phyloP scores from a whole-genome alignment of 2,888 invertebrate genomes.

The Cryptus armator region DNA sequence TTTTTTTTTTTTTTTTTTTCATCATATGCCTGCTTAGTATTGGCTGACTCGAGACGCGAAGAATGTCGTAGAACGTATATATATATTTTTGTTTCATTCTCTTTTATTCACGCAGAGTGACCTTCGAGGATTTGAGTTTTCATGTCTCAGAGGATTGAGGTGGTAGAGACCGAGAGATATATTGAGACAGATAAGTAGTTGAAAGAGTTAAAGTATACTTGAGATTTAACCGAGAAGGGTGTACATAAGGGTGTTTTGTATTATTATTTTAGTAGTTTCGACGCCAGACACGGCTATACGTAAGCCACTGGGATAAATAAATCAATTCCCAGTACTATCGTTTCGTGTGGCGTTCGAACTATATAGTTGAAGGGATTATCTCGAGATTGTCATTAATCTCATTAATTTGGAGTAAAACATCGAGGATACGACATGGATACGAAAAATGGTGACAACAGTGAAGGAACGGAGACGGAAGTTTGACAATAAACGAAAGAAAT shows the following conservation, averaged over 20 bases:
- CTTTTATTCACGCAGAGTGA: conserved; percentile 72
- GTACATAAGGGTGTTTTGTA: conserved; percentile 38
- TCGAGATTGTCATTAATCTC: conserved; percentile 4
- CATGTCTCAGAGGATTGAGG: conserved; percentile 63
- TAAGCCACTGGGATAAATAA: background rate
- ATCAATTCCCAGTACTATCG: background rate
- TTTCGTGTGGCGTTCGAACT: conserved; percentile 2
- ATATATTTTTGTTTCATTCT: conserved; percentile 55
- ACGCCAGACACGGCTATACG: conserved; percentile 8
- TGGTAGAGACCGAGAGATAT: conserved; percentile 67
- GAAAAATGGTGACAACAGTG: conserved; percentile 41
- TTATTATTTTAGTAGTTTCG: conserved; percentile 33
- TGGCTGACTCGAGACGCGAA: conserved; percentile 66
- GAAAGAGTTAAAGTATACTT: conserved; percentile 61
- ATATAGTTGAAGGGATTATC: background rate
- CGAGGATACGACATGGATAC: conserved; percentile 33
- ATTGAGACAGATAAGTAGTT: conserved; percentile 61
- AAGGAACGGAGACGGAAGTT: conserved; percentile 51
- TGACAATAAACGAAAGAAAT: conserved; percentile 37
- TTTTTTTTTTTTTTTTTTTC: conserved; percentile 56
- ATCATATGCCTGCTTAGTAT: conserved; percentile 57
- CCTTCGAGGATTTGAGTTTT: conserved; percentile 72
- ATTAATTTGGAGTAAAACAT: conserved; percentile 21
- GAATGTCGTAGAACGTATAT: conserved; percentile 54
- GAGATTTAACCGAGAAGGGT: conserved; percentile 44